phyloP scores from a whole-genome alignment of 1,140 invertebrate species.

The Habropoda laboriosa region DNA sequence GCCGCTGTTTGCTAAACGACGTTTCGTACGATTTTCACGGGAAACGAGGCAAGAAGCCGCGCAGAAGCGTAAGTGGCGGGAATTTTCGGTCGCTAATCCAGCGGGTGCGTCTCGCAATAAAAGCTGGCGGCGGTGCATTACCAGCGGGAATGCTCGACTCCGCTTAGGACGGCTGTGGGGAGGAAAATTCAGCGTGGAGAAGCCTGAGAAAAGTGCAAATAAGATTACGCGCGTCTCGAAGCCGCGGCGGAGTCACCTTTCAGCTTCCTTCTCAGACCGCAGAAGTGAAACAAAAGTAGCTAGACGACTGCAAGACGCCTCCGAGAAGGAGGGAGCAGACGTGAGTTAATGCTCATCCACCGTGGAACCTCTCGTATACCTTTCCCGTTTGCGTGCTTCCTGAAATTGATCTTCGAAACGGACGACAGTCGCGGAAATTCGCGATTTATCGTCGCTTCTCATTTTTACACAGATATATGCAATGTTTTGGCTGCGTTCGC shows the following conservation, averaged over 20 bases:
- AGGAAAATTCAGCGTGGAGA: slow-evolving; percentile 44
- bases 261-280: slow-evolving; percentile 11
- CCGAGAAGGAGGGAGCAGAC: slow-evolving; percentile 1
- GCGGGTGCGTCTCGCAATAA: slow-evolving; percentile 21
- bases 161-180: background rate
- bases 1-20: background rate
- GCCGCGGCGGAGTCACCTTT: slow-evolving; percentile 45
- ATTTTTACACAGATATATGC: slow-evolving; percentile 1
- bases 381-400: slow-evolving; percentile 8
- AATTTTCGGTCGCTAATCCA: slow-evolving; percentile 39
- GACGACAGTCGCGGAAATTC: slow-evolving; percentile 20
- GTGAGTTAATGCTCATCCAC: slow-evolving; percentile 35
- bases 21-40: background rate
- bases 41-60: background rate
- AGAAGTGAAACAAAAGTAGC: slow-evolving; percentile 48
- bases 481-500: background rate
- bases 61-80: background rate
- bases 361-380: slow-evolving; percentile 13
- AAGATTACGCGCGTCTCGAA: slow-evolving; percentile 60
- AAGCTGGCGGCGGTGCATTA: slow-evolving; percentile 8
- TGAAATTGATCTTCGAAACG: slow-evolving; percentile 49
- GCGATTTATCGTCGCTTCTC: slow-evolving; percentile 46
- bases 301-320: background rate
- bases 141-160: background rate
- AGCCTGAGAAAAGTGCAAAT: slow-evolving; percentile 69